Base-by-base conservation (phyloP, 2,113 vertebrate species). In the Beaufortia kweichowensis region DNA sequence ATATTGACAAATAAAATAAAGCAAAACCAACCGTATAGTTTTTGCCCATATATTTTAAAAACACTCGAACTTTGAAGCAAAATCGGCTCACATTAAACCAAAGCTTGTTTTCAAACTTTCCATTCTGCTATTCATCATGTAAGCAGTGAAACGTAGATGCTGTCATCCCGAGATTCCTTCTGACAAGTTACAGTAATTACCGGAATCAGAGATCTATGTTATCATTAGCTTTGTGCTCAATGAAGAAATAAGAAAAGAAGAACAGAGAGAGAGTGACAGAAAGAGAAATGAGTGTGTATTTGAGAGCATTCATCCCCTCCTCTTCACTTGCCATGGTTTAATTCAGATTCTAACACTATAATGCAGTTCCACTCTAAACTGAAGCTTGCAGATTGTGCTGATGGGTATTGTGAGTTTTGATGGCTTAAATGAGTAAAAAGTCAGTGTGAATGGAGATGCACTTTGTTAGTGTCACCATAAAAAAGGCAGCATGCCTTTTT, bases 311-410 rank as follows among this genome's bases (percentile, higher is more conserved):
- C 74, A 65, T 81, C 50, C 77, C 84, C 76, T 67, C 77, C 76
- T 77, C 59, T 81, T 87, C 88, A 84, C 87, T 84, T 84, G 23
- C 28, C 33, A 50, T 23, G 46, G 66, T 90, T 90, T 85, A 91
- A 86, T 87, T 86, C 89, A 66, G 78, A 76, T 88, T 90, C 89
- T 91, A 91, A 93, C 90, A 89, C 90, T 85, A 91, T 92, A 93
- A 90, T 89, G 85, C 84, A 89, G 87, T 89, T 85, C 77, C 76
- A 83, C 86, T 82, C 84, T 66, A 84, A 83, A 87, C 86, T 85
- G 76, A 80, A 84, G 85, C 81, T 5, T 46, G 76, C 80, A 81
- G 83, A 79, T 81, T 74, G 82, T 82, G 79, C 86, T 90, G 90
- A 91, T 89, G 90, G 87, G 87, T 85, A 90, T 92, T 91, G 90